Conservation (phyloP, 2,797 vertebrate species). For the Sarcoramphus papa region DNA sequence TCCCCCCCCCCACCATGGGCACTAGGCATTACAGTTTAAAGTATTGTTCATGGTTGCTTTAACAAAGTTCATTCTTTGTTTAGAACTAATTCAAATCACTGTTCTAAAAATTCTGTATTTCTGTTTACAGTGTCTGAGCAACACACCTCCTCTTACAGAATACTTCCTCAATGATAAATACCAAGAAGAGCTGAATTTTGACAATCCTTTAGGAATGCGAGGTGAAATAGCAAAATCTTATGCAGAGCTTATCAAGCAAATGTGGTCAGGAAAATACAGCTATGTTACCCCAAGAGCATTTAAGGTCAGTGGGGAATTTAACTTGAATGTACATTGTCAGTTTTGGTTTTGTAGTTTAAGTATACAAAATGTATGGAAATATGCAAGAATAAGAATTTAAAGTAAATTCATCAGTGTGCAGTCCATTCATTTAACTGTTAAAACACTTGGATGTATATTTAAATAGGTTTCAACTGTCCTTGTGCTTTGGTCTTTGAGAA, state of each 20-base stretch:
- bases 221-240: conserved; percentile 96
- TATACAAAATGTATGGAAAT: background rate
- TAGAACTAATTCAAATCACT: background rate
- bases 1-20: too few species aligned
- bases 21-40: background rate
- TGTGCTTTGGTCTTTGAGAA: background rate
- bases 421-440: background rate
- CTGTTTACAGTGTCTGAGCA: conserved; percentile 91
- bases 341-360: background rate
- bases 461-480: background rate
- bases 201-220: conserved; percentile 98
- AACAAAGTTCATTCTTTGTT: background rate
- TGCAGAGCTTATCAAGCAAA: conserved; percentile 93
- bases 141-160: conserved; percentile 93
- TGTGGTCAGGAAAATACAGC: conserved; percentile 96
- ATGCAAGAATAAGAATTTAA: background rate
- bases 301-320: conserved; percentile 82
- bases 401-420: background rate
- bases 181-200: conserved; percentile 93
- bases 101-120: conserved; percentile 23
- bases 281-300: conserved; percentile 95
- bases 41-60: background rate
- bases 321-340: background rate
- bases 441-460: background rate
- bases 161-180: conserved; percentile 97